Base-by-base conservation (phyloP, 2,888 invertebrate species). In the Oligia fasciuncula region DNA sequence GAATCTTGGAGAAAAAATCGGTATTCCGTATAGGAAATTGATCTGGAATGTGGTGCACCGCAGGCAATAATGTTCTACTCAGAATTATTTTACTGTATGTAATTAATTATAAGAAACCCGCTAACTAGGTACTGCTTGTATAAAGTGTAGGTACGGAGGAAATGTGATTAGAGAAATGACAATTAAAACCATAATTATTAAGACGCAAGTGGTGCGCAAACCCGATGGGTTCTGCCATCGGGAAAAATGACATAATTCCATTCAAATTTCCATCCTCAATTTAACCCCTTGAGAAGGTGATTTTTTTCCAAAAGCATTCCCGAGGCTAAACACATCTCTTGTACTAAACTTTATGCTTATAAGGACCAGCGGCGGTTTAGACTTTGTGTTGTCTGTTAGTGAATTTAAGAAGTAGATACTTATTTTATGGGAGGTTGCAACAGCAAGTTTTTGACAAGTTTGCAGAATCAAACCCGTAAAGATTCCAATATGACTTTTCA, bases 21-120 rank as follows among this genome's bases (percentile, higher is more conserved):
- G 35, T 78, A 63, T 46, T 17, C 4, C 49, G 23, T 43, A 23
- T 51, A 79, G 29, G 29, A 62, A 60, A 63, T 35, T 14, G 49
- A 65, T 69, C 14, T 54, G 23, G 69, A 57, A 60, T 80, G 72
- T 79, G 49, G 49, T 66, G 46, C 35, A 66, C 46, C 43, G 9
- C 65, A 66, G 19, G 17, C 40, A 49, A 71, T 62, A 29, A 29
- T 35, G 54, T n/a, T 57, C 9, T 46, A 19, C 35, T 46, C 0
- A 57, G 76, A 66, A n/a, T 73, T n/a, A 60, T 60, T 49, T 35
- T 73, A 73, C 46, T 49, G 35, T 14, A 17, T 14, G 54, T 29
- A 46, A 19, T 62, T 35, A 35, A 23, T 57, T 57, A 23, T 57
- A 57, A 9, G 23, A 23, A 57, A 23, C 9, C 57, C 57, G 23